Evolutionary conservation across 1,140 invertebrate species (phyloP).

Genomic region (Penaeus japonicus): DNA sequence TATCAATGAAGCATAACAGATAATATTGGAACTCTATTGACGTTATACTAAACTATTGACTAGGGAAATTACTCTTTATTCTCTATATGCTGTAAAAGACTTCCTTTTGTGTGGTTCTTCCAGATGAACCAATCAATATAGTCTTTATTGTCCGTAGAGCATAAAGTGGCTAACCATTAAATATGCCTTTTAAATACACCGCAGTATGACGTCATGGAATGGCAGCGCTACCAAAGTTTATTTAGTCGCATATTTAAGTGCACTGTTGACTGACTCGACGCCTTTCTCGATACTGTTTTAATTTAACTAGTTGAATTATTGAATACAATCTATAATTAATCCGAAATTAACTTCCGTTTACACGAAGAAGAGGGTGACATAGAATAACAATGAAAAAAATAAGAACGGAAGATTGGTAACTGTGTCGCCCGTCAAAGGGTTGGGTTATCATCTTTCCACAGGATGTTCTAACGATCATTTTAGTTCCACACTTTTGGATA

Average conservation of each 20-base stretch:
- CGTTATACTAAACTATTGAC: slow-evolving; percentile 30
- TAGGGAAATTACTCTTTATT: neutral
- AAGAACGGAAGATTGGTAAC: no score
- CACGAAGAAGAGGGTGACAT: no score
- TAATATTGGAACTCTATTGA: slow-evolving; percentile 44
- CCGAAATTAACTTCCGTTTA: no score
- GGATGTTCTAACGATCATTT: neutral
- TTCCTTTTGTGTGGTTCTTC: neutral
- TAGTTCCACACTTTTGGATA: neutral
- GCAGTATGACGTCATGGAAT: slow-evolving; percentile 24
- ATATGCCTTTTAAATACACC: slow-evolving; percentile 23
- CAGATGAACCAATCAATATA: neutral
- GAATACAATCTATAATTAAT: no score
- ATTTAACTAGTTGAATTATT: no score
- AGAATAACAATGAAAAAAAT: no score
- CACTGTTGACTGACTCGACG: no score
- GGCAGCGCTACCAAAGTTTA: slow-evolving; percentile 10
- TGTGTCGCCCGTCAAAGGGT: neutral
- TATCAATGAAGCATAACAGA: neutral
- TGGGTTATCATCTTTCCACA: neutral
- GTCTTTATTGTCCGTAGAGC: neutral
- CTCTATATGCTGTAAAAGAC: neutral
- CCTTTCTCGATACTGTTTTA: no score
- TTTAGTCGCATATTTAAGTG: neutral
- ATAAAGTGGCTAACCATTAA: neutral